Percentiles rank a stretch among this genome's conserved stretches.
These are phyloP conservation scores for Colaptes auratus DNA, from an alignment of 2,113 vertebrate species.

Conservation along the genomic window DNA sequence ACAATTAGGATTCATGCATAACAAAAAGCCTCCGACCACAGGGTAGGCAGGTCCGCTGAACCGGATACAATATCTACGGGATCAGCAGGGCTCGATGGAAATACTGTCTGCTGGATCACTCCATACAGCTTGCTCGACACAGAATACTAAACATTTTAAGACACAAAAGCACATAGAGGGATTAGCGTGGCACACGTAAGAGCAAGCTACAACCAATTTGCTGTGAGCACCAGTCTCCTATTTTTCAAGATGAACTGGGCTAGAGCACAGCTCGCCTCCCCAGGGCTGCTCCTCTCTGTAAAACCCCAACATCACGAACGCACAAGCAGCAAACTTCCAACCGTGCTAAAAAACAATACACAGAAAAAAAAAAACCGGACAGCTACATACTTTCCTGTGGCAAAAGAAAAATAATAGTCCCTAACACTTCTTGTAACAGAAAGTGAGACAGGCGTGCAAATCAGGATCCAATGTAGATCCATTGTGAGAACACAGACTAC, in stretches of 20 bases:
- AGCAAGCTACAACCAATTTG: neutral
- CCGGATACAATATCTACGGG: neutral
- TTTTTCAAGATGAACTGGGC: neutral
- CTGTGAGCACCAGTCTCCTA: fast-evolving
- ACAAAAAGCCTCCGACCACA: slow-evolving; percentile 33
- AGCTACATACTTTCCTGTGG: neutral
- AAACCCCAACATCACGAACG: neutral
- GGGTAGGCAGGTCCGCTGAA: slow-evolving; percentile 21
- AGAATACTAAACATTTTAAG: neutral
- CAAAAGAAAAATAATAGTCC: neutral
- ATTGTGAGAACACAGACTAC: neutral
- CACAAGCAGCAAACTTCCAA: neutral
- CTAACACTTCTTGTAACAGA: neutral
- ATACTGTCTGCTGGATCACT: neutral
- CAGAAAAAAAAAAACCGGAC: neutral
- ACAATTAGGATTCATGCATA: slow-evolving; percentile 10
- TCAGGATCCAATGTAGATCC: neutral
- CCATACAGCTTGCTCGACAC: neutral
- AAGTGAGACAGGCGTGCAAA: neutral
- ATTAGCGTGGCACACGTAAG: neutral
- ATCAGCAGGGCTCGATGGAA: neutral
- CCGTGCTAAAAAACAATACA: neutral
- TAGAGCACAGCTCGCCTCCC: neutral
- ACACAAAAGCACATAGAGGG: neutral
- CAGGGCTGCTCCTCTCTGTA: neutral